Conservation (phyloP, 2,888 invertebrate species). For the Belgica antarctica region DNA sequence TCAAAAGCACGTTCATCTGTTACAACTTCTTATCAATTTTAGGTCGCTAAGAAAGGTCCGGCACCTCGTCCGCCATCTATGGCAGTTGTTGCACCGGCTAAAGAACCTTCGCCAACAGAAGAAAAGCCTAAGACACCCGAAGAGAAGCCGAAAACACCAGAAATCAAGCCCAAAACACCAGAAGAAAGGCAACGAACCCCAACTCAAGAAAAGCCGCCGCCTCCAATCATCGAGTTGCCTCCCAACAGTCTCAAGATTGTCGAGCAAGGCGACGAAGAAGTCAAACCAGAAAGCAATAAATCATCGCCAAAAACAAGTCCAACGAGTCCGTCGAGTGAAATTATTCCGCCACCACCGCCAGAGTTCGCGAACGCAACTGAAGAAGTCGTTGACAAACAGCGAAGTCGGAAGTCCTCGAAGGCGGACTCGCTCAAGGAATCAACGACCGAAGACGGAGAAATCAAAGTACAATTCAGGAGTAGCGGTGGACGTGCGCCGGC, state of each 20-base stretch:
- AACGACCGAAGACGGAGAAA: constrained; percentile 10
- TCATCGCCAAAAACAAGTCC: constrained; percentile 39
- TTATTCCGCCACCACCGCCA: constrained; percentile 39
- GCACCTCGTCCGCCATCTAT: constrained; percentile 64
- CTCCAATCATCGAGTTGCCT: constrained; percentile 47
- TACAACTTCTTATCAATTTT: constrained; percentile 41
- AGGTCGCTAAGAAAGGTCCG: constrained; percentile 77
- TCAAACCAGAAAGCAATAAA: constrained; percentile 33
- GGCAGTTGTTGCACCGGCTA: constrained; percentile 26
- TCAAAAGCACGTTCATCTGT: too few relatives aligned
- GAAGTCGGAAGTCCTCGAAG: constrained; percentile 9
- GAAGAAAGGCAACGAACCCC: background rate
- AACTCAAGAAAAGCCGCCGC: constrained; percentile 44
- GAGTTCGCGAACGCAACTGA: constrained; percentile 35
- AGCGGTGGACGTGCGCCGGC: background rate
- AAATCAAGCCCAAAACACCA: background rate
- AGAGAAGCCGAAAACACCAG: background rate
- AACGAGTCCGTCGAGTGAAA: constrained; percentile 30
- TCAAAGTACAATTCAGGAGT: constrained; percentile 12
- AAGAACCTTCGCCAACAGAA: background rate
- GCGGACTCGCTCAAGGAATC: background rate
- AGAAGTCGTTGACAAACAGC: background rate
- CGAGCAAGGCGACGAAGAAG: constrained; percentile 48
- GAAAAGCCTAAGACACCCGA: too few relatives aligned
- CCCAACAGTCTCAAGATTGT: constrained; percentile 48